These are phyloP conservation scores for Brenthis daphne DNA, from an alignment of 2,888 invertebrate species.

Conservation along the genomic window DNA sequence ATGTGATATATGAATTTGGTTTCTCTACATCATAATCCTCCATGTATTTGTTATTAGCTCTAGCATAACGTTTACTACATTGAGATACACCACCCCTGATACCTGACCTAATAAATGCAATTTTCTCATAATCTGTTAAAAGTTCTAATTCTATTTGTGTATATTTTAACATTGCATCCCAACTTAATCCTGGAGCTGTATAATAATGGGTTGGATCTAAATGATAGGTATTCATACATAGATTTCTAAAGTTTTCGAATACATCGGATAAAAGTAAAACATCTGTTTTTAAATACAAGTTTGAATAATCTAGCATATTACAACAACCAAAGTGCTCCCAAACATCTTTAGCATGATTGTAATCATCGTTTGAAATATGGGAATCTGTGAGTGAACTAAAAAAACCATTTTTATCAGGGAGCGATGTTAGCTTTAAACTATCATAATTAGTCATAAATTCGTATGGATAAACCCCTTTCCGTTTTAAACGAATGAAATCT, in stretches of 20 bases:
- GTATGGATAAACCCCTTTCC: neutral
- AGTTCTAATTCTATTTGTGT: constrained; percentile 39
- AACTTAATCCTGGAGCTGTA: constrained; percentile 44
- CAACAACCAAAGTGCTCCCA: constrained; percentile 26
- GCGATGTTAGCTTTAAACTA: neutral
- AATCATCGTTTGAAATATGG: constrained; percentile 1
- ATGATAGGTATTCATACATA: constrained; percentile 44
- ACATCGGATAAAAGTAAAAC: constrained; percentile 47
- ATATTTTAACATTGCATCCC: constrained; percentile 44
- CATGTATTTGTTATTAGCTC: constrained; percentile 51
- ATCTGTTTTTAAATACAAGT: constrained; percentile 45
- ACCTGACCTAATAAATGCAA: constrained; percentile 38
- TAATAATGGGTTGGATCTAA: constrained; percentile 43
- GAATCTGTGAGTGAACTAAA: neutral
- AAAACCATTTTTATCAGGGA: neutral
- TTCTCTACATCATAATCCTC: constrained; percentile 39
- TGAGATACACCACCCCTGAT: constrained; percentile 42
- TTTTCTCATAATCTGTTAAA: constrained; percentile 37
- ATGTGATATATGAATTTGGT: constrained; percentile 44
- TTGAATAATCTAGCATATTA: constrained; percentile 47
- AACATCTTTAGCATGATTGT: neutral
- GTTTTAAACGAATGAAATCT: neutral
- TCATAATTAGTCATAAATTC: neutral
- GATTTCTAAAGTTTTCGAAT: constrained; percentile 52
- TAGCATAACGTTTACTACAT: constrained; percentile 45